Conservation (phyloP, 1,140 invertebrate genomes). For the Diorhabda elongata region DNA sequence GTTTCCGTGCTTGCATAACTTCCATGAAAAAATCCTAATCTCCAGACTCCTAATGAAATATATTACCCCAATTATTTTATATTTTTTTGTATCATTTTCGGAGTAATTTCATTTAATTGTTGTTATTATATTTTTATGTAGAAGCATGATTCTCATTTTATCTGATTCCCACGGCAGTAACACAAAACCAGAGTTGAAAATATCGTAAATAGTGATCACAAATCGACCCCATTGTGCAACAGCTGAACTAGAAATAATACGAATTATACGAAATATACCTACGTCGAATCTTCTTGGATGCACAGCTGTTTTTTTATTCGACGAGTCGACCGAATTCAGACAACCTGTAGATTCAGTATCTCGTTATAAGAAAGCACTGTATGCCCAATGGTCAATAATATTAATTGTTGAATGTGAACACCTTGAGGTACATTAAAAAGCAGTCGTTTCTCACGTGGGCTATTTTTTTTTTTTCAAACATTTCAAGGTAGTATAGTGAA, state of each 20-base stretch:
- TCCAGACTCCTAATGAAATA: too few species aligned
- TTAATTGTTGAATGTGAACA: neutral
- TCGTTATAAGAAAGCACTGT: neutral
- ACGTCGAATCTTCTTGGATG: neutral
- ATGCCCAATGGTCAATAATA: neutral
- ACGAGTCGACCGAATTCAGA: neutral
- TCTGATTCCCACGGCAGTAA: neutral
- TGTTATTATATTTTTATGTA: too few species aligned
- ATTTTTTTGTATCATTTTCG: too few species aligned
- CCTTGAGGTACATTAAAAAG: neutral
- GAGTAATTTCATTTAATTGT: too few species aligned
- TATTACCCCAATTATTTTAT: too few species aligned
- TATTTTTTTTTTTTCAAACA: too few species aligned
- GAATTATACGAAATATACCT: neutral
- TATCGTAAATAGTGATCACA: neutral
- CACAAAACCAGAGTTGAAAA: neutral
- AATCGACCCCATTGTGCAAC: neutral
- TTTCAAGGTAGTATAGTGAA: too few species aligned
- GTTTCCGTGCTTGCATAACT: too few species aligned
- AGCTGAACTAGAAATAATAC: neutral
- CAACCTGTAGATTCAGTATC: neutral
- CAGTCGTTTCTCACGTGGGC: too few species aligned
- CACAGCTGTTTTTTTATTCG: neutral
- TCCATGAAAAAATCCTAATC: too few species aligned
- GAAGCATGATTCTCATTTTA: too few species aligned